Evolutionary conservation across 2,797 vertebrate species (phyloP).

Genomic region (Staurois parvus): DNA sequence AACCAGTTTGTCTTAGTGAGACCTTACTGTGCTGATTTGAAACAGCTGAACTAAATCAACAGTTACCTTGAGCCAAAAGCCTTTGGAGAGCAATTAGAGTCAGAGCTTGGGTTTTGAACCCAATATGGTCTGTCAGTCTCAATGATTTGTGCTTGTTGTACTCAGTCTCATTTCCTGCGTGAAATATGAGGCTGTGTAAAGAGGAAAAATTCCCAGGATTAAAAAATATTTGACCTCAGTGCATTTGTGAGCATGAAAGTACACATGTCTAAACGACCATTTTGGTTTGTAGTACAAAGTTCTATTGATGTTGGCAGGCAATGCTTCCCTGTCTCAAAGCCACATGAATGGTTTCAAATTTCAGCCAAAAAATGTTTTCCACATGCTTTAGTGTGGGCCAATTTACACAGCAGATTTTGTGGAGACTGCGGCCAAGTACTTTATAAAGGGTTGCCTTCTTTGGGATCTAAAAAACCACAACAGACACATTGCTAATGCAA

Average conservation of each 20-base stretch:
- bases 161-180: slow-evolving; percentile 84
- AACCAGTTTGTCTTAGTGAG: slow-evolving; percentile 81
- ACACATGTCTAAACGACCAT: slow-evolving; percentile 85
- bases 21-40: slow-evolving; percentile 82
- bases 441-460: slow-evolving; percentile 82
- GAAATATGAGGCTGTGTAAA: slow-evolving; percentile 82
- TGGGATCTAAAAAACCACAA: slow-evolving; percentile 82
- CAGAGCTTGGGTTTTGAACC: slow-evolving; percentile 82
- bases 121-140: slow-evolving; percentile 83
- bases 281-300: slow-evolving; percentile 86
- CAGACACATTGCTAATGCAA: slow-evolving; percentile 83
- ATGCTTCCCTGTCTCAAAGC: slow-evolving; percentile 81
- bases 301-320: slow-evolving; percentile 86
- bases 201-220: slow-evolving; percentile 83
- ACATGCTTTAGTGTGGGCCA: slow-evolving; percentile 82
- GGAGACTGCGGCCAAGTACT: slow-evolving; percentile 77
- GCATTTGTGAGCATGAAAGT: slow-evolving; percentile 80
- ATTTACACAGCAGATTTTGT: slow-evolving; percentile 82
- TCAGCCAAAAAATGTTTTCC: slow-evolving; percentile 85
- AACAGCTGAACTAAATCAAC: slow-evolving; percentile 89
- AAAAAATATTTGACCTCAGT: slow-evolving; percentile 84
- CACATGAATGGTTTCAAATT: slow-evolving; percentile 86
- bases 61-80: slow-evolving; percentile 85
- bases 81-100: slow-evolving; percentile 86
- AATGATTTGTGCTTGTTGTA: slow-evolving; percentile 85